Conservation (phyloP, 2,797 vertebrate species). For the Trachops cirrhosus region DNA sequence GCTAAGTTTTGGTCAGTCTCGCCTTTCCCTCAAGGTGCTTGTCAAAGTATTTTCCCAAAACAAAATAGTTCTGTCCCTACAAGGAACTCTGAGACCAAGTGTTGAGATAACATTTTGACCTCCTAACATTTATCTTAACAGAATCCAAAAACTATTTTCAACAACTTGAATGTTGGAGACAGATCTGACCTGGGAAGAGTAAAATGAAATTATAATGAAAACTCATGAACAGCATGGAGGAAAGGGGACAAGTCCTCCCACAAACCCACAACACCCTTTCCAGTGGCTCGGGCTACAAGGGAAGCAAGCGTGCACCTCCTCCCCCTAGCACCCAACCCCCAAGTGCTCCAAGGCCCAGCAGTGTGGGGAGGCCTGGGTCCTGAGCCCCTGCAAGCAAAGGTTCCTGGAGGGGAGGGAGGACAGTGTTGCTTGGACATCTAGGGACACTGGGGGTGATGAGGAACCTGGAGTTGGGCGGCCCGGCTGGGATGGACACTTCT, state of each 20-base stretch:
- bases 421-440: background rate
- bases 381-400: background rate
- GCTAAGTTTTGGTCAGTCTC: background rate
- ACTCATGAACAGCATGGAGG: background rate
- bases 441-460: rapidly evolving
- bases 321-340: background rate
- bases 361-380: background rate
- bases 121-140: background rate
- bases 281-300: background rate
- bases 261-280: background rate
- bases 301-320: background rate
- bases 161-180: background rate
- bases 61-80: background rate
- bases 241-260: background rate
- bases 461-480: background rate
- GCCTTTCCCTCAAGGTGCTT: background rate
- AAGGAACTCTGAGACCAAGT: background rate
- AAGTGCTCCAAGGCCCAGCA: no score
- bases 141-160: background rate
- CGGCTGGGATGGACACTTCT: rapidly evolving
- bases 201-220: constrained; percentile 2
- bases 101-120: background rate
- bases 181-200: background rate
- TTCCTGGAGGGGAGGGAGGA: background rate
- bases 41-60: background rate